Percentiles rank a stretch among this genome's conserved stretches.
These are phyloP conservation scores for Helogale parvula DNA, from an alignment of 2,113 vertebrate genomes.

Conservation along the genomic window DNA sequence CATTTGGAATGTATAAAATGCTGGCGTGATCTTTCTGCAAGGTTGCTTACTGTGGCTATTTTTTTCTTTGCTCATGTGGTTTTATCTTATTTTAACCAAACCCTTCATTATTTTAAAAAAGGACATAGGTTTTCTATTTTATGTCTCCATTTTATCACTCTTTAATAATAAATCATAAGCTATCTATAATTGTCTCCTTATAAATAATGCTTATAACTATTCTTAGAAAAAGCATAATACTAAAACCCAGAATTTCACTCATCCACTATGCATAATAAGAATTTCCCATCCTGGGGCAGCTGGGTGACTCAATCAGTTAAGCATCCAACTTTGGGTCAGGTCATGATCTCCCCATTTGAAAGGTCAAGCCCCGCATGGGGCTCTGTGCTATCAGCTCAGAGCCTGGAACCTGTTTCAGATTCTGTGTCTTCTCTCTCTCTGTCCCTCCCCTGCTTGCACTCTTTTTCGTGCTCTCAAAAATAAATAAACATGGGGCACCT, in stretches of 20 bases:
- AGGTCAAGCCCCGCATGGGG: no score
- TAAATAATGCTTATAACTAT: neutral
- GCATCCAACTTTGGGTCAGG: no score
- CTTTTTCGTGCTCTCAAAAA: no score
- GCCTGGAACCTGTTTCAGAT: no score
- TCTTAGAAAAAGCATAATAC: neutral
- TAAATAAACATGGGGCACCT: no score
- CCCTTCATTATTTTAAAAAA: constrained; percentile 20
- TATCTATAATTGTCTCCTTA: neutral
- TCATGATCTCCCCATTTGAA: no score
- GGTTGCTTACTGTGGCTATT: constrained; percentile 8
- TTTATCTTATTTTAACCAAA: constrained; percentile 45
- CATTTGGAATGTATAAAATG: constrained; percentile 27
- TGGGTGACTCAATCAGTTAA: no score
- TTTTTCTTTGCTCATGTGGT: neutral
- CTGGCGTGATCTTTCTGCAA: neutral
- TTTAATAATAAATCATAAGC: neutral
- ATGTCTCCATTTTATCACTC: neutral
- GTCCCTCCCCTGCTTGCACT: no score
- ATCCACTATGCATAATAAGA: neutral
- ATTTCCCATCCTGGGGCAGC: neutral
- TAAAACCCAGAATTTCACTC: neutral
- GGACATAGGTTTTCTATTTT: neutral
- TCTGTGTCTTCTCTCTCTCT: no score
- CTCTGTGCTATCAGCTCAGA: no score